Evolutionary conservation across 1,140 invertebrate genomes (phyloP).

Genomic region (Aphelinus certus): DNA sequence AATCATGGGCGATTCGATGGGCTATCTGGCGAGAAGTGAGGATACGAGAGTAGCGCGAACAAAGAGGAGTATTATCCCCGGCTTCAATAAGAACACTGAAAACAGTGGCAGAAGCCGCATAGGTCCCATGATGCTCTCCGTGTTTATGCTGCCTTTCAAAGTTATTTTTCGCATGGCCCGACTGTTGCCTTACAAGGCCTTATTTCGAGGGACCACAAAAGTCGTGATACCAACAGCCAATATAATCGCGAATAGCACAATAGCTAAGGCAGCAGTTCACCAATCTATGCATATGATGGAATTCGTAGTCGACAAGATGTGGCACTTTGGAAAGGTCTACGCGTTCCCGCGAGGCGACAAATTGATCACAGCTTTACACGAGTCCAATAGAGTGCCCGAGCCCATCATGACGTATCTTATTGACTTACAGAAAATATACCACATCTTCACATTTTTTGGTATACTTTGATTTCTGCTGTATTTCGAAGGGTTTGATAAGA

Average conservation of each 20-base stretch:
- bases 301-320: not conserved
- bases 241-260: not conserved
- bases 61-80: no score
- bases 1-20: no score
- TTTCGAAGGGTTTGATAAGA: no score
- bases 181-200: not conserved
- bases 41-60: no score
- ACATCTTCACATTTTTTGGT: conserved; percentile 7
- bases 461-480: not conserved
- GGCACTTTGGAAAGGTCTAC: conserved; percentile 20
- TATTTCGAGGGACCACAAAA: not conserved
- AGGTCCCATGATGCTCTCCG: not conserved
- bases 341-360: conserved; percentile 6
- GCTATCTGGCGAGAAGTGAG: no score
- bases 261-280: not conserved
- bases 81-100: no score
- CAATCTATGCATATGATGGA: not conserved
- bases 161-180: not conserved
- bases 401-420: not conserved
- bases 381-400: not conserved
- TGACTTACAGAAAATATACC: conserved; percentile 21
- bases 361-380: not conserved
- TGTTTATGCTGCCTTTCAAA: conserved; percentile 26
- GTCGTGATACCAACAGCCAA: not conserved
- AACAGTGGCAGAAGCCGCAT: no score